Conservation (phyloP, 2,888 invertebrate species). For the Acleris literana region DNA sequence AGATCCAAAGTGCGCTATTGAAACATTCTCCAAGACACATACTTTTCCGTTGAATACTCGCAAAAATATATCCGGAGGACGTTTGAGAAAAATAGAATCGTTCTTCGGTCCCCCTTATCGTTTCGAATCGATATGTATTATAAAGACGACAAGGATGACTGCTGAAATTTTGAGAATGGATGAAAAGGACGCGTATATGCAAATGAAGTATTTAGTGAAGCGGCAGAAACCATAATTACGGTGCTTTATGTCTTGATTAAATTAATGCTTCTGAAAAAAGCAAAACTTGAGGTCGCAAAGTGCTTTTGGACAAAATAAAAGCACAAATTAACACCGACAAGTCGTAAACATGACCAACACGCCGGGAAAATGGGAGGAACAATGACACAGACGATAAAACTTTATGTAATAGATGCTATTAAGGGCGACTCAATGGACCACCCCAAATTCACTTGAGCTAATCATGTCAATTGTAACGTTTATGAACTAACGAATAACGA, state of each 20-base stretch:
- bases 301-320: no score
- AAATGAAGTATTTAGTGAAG: no score
- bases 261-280: no score
- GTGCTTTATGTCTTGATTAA: no score
- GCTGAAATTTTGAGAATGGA: constrained; percentile 11
- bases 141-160: constrained; percentile 1
- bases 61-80: constrained; percentile 4
- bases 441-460: background rate
- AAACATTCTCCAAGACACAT: constrained; percentile 27
- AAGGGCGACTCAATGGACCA: constrained; percentile 7
- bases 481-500: background rate
- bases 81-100: constrained; percentile 2
- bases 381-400: constrained; percentile 24
- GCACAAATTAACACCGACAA: constrained; percentile 7
- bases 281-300: no score
- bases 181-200: background rate
- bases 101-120: constrained; percentile 3
- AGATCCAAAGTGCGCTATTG: constrained; percentile 32
- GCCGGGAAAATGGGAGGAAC: constrained; percentile 1
- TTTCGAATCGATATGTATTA: constrained; percentile 8
- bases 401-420: constrained; percentile 12
- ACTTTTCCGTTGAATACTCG: constrained; percentile 14
- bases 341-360: constrained; percentile 18
- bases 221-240: no score
- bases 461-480: constrained; percentile 1